These are phyloP conservation scores for Myzus persicae DNA, from an alignment of 1,140 invertebrate species.

Conservation along the genomic window DNA sequence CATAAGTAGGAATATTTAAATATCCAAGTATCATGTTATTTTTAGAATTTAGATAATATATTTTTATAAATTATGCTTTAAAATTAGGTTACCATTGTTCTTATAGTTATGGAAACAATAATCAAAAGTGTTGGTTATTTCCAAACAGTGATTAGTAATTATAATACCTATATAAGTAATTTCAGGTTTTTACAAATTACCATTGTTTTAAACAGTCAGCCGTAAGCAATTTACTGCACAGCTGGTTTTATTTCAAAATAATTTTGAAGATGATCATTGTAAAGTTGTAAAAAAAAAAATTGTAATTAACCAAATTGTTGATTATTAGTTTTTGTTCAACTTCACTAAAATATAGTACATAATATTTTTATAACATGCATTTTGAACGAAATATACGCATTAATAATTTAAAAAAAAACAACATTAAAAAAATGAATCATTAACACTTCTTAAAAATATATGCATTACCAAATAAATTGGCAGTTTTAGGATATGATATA, in stretches of 20 bases:
- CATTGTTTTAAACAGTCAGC: not conserved
- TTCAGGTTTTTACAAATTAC: not conserved
- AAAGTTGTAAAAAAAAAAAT: not conserved
- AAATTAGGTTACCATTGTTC: not conserved
- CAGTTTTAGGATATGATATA: not conserved
- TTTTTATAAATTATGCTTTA: not conserved
- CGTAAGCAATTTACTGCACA: not conserved
- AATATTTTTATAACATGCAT: not conserved
- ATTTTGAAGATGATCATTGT: not conserved
- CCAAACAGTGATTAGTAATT: not conserved
- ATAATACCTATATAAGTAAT: not conserved
- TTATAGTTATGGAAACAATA: not conserved
- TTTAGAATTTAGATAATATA: not conserved
- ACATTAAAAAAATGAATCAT: not conserved
- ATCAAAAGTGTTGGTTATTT: constrained; percentile 2
- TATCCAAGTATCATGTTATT: not conserved
- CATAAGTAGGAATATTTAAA: not conserved
- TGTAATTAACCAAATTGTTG: not conserved
- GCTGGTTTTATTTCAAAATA: not conserved
- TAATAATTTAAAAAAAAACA: not conserved
- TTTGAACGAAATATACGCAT: not conserved
- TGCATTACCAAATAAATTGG: constrained; percentile 13
- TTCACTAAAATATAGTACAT: not conserved
- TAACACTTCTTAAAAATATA: not conserved
- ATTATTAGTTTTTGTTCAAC: not conserved